Base-by-base conservation (phyloP, 2,113 vertebrate species). In the Platanista minor region DNA sequence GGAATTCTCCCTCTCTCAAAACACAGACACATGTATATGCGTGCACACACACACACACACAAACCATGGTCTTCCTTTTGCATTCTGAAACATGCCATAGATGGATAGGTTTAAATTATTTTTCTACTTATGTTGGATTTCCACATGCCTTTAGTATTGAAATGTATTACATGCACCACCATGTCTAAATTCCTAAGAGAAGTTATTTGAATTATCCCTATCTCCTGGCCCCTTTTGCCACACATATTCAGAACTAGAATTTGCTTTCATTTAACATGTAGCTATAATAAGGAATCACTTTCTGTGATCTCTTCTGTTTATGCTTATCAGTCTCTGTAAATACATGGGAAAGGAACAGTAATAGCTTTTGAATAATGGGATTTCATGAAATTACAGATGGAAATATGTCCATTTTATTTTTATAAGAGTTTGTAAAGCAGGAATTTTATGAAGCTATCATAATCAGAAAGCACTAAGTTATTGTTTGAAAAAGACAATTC, bases 371-470 rank as follows among this genome's bases (percentile, higher is more conserved):
- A 92, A 81, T 88, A 88, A 43, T 54, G 12, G 29, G 1, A 84
- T 72, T 75, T 96, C 57, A 85, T 92, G 21, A 95, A 96, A 92
- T 84, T 95, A 80, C 7, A 91, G 18, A n/a, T 88, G 10, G 49
- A 43, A 77, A 75, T 87, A 39, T 80, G 18, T n/a, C 3, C 9
- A 59, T 81, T 91, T 74, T 1, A 0, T 69, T 95, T 61, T 91
- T 77, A 75, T 41, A 88, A 64, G 43, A 62, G 72, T 17, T 87
- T 18, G 85, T 21, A 85, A 97, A 90, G 52, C 27, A 18, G 54
- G n/a, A 54, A 66, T 81, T 94, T 93, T 94, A 97, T 75, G 13
- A 89, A 90, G 82, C 0, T 91, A 67, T 88, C 17, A 95, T 83
- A 90, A 88, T 92, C 46, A 92, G 18, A 69, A 49, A 41, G 1